A percentile compares a stretch with the other conserved stretches of the same genome.
phyloP scores from a whole-genome alignment of 2,113 vertebrate genomes.

The Callaeas wilsoni region DNA sequence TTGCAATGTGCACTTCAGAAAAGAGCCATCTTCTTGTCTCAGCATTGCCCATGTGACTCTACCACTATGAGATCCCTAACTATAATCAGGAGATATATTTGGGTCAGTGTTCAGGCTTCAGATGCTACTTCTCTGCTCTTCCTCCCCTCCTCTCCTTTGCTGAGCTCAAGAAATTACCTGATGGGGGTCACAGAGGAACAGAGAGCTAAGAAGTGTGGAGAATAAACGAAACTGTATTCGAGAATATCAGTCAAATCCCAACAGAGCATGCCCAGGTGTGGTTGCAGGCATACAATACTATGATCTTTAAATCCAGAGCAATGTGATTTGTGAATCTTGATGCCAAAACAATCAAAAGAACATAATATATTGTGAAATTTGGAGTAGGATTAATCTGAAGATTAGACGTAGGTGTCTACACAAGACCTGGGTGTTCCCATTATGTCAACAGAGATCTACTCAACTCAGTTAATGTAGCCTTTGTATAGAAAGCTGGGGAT shows the following conservation, averaged over 20 bases:
- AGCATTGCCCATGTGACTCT: not conserved
- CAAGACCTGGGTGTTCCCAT: not conserved
- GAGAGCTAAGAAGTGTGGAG: not conserved
- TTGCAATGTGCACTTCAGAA: rapidly evolving
- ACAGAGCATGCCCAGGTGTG: not conserved
- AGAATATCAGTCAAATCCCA: not conserved
- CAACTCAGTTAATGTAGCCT: not conserved
- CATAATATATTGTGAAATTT: not conserved
- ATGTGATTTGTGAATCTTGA: not conserved
- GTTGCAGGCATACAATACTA: not conserved
- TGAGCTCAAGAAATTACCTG: not conserved
- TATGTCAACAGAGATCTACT: not conserved
- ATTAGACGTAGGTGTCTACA: not conserved
- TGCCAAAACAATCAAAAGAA: not conserved
- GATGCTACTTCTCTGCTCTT: not conserved
- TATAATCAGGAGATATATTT: not conserved
- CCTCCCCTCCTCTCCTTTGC: not conserved
- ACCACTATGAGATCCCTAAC: not conserved
- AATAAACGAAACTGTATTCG: not conserved
- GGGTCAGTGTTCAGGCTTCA: not conserved
- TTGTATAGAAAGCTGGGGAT: not conserved
- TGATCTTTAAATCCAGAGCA: not conserved
- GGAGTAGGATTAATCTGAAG: not conserved
- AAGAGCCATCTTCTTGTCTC: not conserved
- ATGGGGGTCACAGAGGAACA: rapidly evolving